Percentiles rank a stretch among this genome's conserved stretches.
Evolutionary conservation across 1,140 invertebrate genomes (phyloP).

Genomic region (Drosophila pandora): DNA sequence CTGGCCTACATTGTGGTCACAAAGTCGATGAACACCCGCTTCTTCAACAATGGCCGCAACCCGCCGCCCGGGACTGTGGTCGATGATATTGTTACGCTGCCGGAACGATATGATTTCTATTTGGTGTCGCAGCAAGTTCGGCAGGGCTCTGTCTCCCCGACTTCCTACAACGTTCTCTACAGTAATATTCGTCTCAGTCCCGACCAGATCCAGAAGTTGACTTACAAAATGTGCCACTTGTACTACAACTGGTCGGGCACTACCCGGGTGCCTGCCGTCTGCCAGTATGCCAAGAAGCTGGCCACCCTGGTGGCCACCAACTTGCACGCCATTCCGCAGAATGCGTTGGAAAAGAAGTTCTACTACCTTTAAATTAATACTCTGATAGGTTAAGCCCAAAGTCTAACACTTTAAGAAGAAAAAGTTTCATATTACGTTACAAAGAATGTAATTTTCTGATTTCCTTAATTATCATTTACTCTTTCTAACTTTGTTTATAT

Average conservation of each 20-base stretch:
- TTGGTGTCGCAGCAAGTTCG: slow-evolving; percentile 90
- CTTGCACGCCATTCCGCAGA: slow-evolving; percentile 86
- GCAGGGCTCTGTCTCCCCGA: slow-evolving; percentile 93
- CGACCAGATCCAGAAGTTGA: slow-evolving; percentile 89
- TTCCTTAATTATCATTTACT: neutral
- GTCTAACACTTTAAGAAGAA: neutral
- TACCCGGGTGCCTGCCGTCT: slow-evolving; percentile 92
- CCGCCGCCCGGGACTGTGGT: slow-evolving; percentile 94
- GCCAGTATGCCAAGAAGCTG: slow-evolving; percentile 94
- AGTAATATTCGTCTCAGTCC: slow-evolving; percentile 87
- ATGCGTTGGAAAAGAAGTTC: slow-evolving; percentile 84
- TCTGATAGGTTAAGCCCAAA: neutral
- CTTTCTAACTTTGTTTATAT: neutral
- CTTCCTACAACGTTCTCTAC: slow-evolving; percentile 91
- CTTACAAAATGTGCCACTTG: slow-evolving; percentile 92
- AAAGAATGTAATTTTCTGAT: neutral
- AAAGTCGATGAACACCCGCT: slow-evolving; percentile 89
- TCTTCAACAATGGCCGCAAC: slow-evolving; percentile 84
- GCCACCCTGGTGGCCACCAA: slow-evolving; percentile 91
- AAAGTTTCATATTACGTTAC: neutral
- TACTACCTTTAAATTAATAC: slow-evolving; percentile 84
- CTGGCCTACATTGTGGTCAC: slow-evolving; percentile 91
- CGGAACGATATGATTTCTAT: slow-evolving; percentile 93
- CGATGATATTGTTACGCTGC: slow-evolving; percentile 93
- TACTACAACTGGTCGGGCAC: slow-evolving; percentile 95